Percentiles rank a stretch among this genome's conserved stretches.
phyloP scores from a whole-genome alignment of 1,140 invertebrate genomes.

The Cepaea nemoralis region DNA sequence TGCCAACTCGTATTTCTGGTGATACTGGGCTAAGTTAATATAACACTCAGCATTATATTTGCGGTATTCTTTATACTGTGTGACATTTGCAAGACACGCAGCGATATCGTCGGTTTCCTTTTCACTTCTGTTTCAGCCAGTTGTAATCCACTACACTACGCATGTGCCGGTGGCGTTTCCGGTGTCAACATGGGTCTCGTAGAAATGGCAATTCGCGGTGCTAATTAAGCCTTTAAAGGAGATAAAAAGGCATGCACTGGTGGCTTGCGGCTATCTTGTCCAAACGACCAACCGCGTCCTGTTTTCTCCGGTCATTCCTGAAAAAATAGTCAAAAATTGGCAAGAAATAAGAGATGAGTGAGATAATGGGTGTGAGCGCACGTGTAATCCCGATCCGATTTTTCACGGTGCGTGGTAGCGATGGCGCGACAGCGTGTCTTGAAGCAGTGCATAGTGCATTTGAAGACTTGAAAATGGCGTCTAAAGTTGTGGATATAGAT shows the following conservation, averaged over 20 bases:
- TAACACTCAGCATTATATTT: too few species aligned
- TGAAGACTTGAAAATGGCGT: slow-evolving; percentile 1
- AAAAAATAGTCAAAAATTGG: slow-evolving; percentile 13
- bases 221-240: slow-evolving; percentile 32
- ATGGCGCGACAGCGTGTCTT: not conserved
- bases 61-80: not conserved
- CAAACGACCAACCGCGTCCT: not conserved
- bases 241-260: slow-evolving; percentile 25
- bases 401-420: not conserved
- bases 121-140: not conserved
- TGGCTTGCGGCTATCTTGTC: slow-evolving; percentile 21
- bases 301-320: not conserved
- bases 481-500: not conserved
- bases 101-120: not conserved
- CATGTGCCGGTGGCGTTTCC: slow-evolving; percentile 27
- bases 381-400: not conserved
- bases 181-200: slow-evolving; percentile 7
- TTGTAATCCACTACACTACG: slow-evolving; percentile 33
- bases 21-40: too few species aligned
- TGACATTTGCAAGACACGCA: not conserved
- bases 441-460: not conserved
- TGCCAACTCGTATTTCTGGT: too few species aligned
- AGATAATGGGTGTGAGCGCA: slow-evolving; percentile 19
- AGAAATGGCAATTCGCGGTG: slow-evolving; percentile 3
- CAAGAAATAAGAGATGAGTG: slow-evolving; percentile 24